A percentile compares a stretch with the other conserved stretches of the same genome.
Conservation (phyloP, 2,113 vertebrate species). For the Oreochromis aureus region DNA sequence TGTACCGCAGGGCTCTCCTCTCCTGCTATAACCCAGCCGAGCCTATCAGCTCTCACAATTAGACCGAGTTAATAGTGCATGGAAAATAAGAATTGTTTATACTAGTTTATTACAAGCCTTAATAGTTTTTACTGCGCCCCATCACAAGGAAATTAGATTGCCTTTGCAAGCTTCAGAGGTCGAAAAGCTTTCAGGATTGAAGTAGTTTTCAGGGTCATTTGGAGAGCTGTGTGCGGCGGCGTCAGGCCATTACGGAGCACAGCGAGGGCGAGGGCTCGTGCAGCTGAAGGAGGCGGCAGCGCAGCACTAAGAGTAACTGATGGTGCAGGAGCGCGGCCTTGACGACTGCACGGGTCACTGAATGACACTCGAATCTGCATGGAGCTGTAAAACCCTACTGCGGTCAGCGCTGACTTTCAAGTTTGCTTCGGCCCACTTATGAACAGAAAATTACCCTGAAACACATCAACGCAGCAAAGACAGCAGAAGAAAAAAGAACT, state of each 20-base stretch:
- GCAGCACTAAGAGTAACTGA: neutral
- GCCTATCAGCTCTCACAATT: constrained; percentile 62
- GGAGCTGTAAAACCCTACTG: neutral
- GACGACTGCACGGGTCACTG: neutral
- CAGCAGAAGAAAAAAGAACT: neutral
- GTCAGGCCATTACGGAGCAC: neutral
- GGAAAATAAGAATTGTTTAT: constrained; percentile 71
- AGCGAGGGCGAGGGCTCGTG: neutral
- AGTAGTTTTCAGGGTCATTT: constrained; percentile 48
- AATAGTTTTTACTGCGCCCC: constrained; percentile 67
- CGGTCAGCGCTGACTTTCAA: neutral
- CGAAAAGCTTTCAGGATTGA: constrained; percentile 33
- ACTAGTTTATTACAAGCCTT: constrained; percentile 69
- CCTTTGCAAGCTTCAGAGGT: constrained; percentile 64
- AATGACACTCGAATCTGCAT: neutral
- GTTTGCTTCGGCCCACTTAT: neutral
- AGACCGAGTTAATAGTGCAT: constrained; percentile 67
- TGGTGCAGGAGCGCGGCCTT: neutral
- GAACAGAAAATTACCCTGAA: neutral
- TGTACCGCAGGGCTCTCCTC: constrained; percentile 42
- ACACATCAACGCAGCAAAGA: neutral
- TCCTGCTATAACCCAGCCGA: constrained; percentile 39
- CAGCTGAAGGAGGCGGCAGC: neutral
- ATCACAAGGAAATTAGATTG: constrained; percentile 67
- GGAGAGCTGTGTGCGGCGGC: neutral